Evolutionary conservation across 2,113 vertebrate genomes (phyloP).

Genomic region (Emydocephalus ijimae): DNA sequence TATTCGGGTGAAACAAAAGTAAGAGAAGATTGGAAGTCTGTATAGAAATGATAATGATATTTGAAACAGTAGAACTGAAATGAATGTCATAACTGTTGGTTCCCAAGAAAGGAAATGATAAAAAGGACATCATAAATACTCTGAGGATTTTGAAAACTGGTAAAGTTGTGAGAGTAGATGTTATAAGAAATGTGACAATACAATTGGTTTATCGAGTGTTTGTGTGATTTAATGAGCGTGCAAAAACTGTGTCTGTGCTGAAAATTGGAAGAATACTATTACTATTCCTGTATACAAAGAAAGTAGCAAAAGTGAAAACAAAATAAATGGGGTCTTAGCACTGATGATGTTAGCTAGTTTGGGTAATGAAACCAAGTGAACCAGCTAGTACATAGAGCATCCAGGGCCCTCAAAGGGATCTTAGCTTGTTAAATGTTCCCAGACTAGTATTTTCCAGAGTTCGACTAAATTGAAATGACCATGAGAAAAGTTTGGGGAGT

Average conservation of each 20-base stretch:
- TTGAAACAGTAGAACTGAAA: background rate
- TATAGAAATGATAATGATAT: background rate
- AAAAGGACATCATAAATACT: background rate
- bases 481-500: background rate
- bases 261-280: background rate
- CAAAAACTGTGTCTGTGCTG: background rate
- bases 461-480: background rate
- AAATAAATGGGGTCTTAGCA: background rate
- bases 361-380: background rate
- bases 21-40: background rate
- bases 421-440: background rate
- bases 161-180: background rate
- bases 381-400: background rate
- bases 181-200: background rate
- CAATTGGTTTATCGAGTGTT: background rate
- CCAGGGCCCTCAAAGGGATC: background rate
- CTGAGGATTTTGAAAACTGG: background rate
- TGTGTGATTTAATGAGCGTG: background rate
- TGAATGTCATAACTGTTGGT: background rate
- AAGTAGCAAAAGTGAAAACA: background rate
- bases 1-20: background rate
- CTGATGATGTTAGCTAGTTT: background rate
- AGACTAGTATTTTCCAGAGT: background rate
- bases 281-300: background rate
- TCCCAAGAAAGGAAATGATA: background rate